A percentile compares a stretch with the other conserved stretches of the same genome.
Conservation (phyloP, 2,888 invertebrate genomes). For the Blera fallax region DNA sequence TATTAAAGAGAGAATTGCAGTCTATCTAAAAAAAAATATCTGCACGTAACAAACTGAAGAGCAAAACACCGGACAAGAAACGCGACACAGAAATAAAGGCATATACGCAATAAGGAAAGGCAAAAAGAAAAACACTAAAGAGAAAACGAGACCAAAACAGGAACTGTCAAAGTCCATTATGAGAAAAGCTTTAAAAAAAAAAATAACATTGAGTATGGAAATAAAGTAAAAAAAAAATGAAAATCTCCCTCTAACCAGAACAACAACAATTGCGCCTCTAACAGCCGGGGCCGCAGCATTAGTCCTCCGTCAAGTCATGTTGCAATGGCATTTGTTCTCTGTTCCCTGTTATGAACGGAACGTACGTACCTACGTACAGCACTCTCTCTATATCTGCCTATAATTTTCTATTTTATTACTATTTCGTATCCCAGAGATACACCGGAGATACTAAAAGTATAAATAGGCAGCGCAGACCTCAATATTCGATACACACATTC, state of each 20-base stretch:
- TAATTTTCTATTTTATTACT: slow-evolving; percentile 67
- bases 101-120: slow-evolving; percentile 23
- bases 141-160: slow-evolving; percentile 70
- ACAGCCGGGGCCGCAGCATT: slow-evolving; percentile 39
- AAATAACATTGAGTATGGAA: slow-evolving; percentile 3
- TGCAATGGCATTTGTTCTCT: slow-evolving; percentile 63
- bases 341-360: slow-evolving; percentile 50
- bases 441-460: slow-evolving; percentile 58
- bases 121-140: slow-evolving; percentile 36
- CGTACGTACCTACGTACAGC: background rate
- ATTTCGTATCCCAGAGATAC: slow-evolving; percentile 64
- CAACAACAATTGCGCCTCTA: slow-evolving; percentile 37
- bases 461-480: slow-evolving; percentile 64
- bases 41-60: slow-evolving; percentile 46
- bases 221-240: slow-evolving; percentile 21
- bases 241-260: slow-evolving; percentile 24
- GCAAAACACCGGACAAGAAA: slow-evolving; percentile 49
- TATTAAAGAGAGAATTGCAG: slow-evolving; percentile 65
- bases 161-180: slow-evolving; percentile 69
- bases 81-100: slow-evolving; percentile 31
- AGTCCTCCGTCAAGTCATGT: slow-evolving; percentile 55
- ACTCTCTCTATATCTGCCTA: slow-evolving; percentile 51
- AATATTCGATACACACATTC: slow-evolving; percentile 39
- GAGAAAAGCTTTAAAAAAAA: slow-evolving; percentile 62
- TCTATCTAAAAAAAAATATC: slow-evolving; percentile 16